Conservation (phyloP, 2,888 invertebrate genomes). For the Drosophila conformis region DNA sequence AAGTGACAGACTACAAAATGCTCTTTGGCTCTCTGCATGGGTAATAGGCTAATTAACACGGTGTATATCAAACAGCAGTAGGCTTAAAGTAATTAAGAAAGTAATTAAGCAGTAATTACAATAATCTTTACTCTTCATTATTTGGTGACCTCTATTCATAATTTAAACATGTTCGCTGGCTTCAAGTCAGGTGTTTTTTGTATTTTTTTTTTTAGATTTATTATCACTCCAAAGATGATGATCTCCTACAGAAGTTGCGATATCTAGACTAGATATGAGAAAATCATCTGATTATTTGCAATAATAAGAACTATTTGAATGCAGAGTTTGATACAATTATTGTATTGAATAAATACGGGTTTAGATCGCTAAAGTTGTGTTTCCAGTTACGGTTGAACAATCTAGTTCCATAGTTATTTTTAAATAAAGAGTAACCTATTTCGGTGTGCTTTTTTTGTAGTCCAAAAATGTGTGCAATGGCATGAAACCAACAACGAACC, state of each 20-base stretch:
- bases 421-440: not conserved
- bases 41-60: not conserved
- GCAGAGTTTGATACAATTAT: not conserved
- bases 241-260: rapidly evolving
- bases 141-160: not conserved
- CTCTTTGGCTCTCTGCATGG: conserved; percentile 22
- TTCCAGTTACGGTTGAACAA: not conserved
- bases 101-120: not conserved
- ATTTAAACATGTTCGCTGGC: not conserved
- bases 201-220: not conserved
- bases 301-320: not conserved
- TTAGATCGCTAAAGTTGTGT: not conserved
- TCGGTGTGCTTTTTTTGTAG: not conserved
- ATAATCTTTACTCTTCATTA: not conserved
- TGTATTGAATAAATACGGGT: too few relatives aligned
- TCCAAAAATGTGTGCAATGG: conserved; percentile 14
- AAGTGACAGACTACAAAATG: conserved; percentile 17
- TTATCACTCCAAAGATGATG: not conserved
- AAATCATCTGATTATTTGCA: not conserved
- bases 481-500: conserved; percentile 43
- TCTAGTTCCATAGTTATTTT: not conserved
- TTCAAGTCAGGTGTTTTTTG: not conserved
- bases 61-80: not conserved
- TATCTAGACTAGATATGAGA: not conserved
- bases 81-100: not conserved